Base-by-base conservation (phyloP, 2,113 vertebrate genomes). In the Python bivittatus region DNA sequence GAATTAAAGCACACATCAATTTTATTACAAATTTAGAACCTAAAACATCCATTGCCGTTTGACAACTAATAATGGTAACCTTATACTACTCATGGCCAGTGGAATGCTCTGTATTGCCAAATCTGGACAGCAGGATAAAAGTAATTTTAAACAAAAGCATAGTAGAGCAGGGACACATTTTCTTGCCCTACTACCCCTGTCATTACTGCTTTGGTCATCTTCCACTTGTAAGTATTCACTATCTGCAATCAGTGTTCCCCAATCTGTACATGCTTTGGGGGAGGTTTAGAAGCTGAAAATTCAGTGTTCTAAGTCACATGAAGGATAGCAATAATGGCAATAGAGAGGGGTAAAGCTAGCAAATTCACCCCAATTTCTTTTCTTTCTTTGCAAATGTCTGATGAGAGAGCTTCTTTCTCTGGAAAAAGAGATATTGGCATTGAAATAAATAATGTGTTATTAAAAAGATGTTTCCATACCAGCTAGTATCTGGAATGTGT, bases 401-500 rank as follows among this genome's bases (percentile, higher is more conserved):
- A 64, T 29, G 61, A 64, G 60, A 61, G 25, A 64, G 25, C 27
- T 90, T 83, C 90, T 89, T 6, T 61, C 83, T 95, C 94, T 60
- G 93, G 38, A 87, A 52, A n/a, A 42, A 72, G 92, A 94, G 88
- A 86, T 95, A 92, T 91, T 93, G 92, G 88, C 91, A 95, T 93
- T 94, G 91, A 56, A 48, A 42, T 29, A 53, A 29, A n/a, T 12
- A 11, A 23, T 17, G 57, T 92, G 56, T 57, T 94, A 93, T 89
- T 91, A 92, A 2, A 64, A 61, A 64, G 27, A 64, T 95, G 95
- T 89, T 94, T 96, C 88, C 92, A 54, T 88, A 94, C 87, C 91
- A 95, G 60, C 15, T 90, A 92, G 11, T 64, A 83, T 64, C 91
- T 94, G 94, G 92, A 97, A 95, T 60, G 90, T 94, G 92, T 52